Evolutionary conservation across 1,140 invertebrate species (phyloP), one percentile per base, ranked within the genome.

Genomic region (Drosophila dunni): DNA sequence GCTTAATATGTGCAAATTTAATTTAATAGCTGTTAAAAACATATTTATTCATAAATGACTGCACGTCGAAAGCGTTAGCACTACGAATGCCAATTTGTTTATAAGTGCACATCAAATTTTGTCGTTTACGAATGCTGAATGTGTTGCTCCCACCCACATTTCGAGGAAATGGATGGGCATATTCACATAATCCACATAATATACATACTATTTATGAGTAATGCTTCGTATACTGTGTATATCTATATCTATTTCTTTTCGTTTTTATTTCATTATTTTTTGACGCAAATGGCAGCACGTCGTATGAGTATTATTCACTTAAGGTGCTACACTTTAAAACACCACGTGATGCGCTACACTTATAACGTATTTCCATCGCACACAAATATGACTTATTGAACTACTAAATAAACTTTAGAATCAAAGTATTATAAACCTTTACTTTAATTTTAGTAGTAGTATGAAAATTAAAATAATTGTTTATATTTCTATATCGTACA

Each of bases 61-160:
- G 64, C 77, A 83, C 84, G 77, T 89, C 77, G 44, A 13, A 4
- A 33, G 61, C 54, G 38, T 60, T 67, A 68, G 36, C 58, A 65
- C 45, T 75, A 56, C 61, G 58, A 57, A 78, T 68, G 66, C 44
- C 69, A 80, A 88, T 89, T 89, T 80, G 64, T 75, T 78, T 73
- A 73, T 72, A 88, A 89, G 77, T 88, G 84, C 84, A 89, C 77
- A 76, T 79, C 83, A 79, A 82, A 73, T 77, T 86, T 83, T 79
- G 88, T 88, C 73, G 83, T 51, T 63, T 79, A 70, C 72, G 74
- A 86, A 86, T 86, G 71, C 76, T 62, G 54, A 48, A 82, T 53
- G 71, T 48, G 79, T 46, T 71, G 48, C 33, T 29, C 34, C 11
- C 60, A 36, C 42, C 51, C 53, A 13, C 46, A 10, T 11, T 40